These are phyloP conservation scores for Himalopsyche anomala DNA, from an alignment of 2,888 invertebrate species.

Conservation along the genomic window DNA sequence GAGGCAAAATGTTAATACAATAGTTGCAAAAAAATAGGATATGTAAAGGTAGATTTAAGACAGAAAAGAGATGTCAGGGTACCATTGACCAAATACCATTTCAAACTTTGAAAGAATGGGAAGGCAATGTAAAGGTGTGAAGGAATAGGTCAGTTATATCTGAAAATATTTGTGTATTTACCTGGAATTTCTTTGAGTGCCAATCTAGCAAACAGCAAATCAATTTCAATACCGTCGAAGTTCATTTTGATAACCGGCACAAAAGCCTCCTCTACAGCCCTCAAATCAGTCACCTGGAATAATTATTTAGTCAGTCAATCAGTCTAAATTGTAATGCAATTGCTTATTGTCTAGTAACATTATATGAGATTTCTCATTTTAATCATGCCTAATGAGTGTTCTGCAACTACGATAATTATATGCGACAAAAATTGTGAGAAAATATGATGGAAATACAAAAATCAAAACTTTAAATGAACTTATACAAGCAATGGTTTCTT, in stretches of 20 bases:
- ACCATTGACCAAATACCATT: too few species aligned
- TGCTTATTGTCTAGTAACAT: too few species aligned
- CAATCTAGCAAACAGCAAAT: conserved; percentile 96
- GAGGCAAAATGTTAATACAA: background rate
- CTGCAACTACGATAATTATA: background rate
- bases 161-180: conserved; percentile 67
- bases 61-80: too few species aligned
- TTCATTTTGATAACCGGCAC: conserved; percentile 99
- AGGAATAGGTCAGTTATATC: background rate
- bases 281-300: conserved; percentile 76
- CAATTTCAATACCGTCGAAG: conserved; percentile 98
- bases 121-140: too few species aligned
- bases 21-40: background rate
- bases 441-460: too few species aligned
- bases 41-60: background rate
- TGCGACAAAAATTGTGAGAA: background rate
- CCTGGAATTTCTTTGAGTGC: conserved; percentile 97
- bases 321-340: background rate
- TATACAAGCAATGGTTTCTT: too few species aligned
- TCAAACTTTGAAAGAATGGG: background rate
- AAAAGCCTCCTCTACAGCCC: conserved; percentile 97
- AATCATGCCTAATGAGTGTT: too few species aligned
- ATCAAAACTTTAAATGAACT: too few species aligned
- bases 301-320: conserved; percentile 59
- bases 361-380: too few species aligned